Conservation (phyloP, 2,797 vertebrate species). For the Platalea minor region DNA sequence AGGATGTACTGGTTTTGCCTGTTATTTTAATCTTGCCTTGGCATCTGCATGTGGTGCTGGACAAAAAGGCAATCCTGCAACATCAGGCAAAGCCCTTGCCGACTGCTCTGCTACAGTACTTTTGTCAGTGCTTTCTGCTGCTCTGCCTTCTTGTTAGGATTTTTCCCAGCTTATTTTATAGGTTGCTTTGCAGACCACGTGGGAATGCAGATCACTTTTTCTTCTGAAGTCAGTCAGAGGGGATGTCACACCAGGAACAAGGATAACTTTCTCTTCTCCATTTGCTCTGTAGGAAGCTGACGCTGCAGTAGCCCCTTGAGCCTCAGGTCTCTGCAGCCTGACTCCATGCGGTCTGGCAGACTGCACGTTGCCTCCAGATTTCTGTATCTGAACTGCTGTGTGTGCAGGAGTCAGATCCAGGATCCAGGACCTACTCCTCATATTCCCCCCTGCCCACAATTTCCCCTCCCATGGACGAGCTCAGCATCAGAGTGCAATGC, state of each 20-base stretch:
- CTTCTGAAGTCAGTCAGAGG: not conserved
- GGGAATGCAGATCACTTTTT: not conserved
- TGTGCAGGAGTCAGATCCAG: not conserved
- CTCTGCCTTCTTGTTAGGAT: not conserved
- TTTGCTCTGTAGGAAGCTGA: not conserved
- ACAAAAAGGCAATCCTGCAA: not conserved
- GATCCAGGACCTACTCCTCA: not conserved
- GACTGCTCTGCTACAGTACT: not conserved
- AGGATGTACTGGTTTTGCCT: not conserved
- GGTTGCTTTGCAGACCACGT: not conserved
- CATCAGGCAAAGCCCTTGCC: not conserved
- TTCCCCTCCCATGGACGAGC: not conserved
- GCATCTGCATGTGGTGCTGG: not conserved
- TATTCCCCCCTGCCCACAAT: not conserved
- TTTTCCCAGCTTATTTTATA: not conserved
- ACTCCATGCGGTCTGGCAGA: not conserved
- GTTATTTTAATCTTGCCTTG: not conserved
- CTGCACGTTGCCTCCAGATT: not conserved
- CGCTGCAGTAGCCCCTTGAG: not conserved
- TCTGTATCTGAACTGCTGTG: not conserved
- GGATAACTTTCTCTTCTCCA: not conserved
- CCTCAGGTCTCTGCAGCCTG: not conserved
- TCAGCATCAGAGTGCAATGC: not conserved
- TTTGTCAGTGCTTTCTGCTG: not conserved
- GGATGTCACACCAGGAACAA: not conserved